These are phyloP conservation scores for Macrotis lagotis DNA, from an alignment of 2,113 vertebrate genomes.

Conservation along the genomic window DNA sequence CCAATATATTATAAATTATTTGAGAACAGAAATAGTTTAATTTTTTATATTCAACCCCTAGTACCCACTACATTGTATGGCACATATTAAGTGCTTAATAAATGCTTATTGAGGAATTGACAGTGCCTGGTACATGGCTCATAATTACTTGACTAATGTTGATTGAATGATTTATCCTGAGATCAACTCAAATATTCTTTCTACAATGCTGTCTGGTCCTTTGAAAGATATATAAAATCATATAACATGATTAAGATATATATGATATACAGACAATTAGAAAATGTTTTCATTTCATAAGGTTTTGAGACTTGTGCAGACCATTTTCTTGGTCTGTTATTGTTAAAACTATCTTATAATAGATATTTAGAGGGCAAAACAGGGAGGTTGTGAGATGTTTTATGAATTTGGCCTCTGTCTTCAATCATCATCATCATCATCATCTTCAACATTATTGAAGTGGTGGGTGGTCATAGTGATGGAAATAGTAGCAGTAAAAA, in stretches of 20 bases:
- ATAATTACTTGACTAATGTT: not conserved
- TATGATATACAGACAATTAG: not conserved
- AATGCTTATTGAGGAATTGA: not conserved
- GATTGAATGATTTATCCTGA: not conserved
- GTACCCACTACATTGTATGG: not conserved
- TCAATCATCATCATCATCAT: not conserved
- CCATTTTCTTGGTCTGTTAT: not conserved
- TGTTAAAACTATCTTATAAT: not conserved
- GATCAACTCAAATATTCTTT: not conserved
- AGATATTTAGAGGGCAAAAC: not conserved
- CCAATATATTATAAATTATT: not conserved
- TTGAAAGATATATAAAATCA: not conserved
- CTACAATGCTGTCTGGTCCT: not conserved
- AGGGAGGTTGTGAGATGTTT: not conserved
- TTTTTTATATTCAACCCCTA: not conserved
- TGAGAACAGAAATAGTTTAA: not conserved
- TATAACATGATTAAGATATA: not conserved
- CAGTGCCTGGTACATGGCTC: no score
- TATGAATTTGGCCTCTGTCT: not conserved
- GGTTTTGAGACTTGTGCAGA: not conserved
- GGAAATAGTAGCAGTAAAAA: not conserved
- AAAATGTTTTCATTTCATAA: not conserved
- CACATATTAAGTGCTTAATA: not conserved
- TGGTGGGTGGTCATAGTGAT: not conserved
- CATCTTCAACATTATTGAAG: not conserved